Conservation (phyloP, 2,888 invertebrate species). For the Coelinius sp. region DNA sequence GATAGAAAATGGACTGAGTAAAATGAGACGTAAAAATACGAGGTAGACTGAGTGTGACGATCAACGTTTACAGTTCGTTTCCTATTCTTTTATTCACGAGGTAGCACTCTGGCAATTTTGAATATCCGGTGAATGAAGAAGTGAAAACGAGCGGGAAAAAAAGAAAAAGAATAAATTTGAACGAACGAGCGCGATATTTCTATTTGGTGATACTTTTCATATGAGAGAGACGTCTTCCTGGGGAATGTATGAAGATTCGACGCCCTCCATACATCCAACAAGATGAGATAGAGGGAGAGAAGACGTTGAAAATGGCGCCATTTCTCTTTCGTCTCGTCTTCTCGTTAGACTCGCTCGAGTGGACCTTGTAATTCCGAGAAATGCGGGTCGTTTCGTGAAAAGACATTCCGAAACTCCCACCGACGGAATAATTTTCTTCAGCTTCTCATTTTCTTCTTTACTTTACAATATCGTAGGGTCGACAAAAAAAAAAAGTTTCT, state of each 20-base stretch:
- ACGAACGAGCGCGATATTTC: neutral
- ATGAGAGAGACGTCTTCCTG: neutral
- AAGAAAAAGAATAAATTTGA: neutral
- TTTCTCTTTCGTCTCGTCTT: constrained; percentile 20
- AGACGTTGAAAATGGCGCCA: constrained; percentile 14
- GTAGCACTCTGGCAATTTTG: constrained; percentile 13
- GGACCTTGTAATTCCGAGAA: constrained; percentile 34
- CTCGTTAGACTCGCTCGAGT: constrained; percentile 33
- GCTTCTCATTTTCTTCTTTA: constrained; percentile 5
- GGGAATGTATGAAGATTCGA: constrained; percentile 3
- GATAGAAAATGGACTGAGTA: neutral
- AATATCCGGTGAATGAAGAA: neutral
- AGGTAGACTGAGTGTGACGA: neutral
- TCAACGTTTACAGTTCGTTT: constrained; percentile 27
- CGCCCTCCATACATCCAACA: neutral
- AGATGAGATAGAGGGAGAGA: neutral
- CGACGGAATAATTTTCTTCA: constrained; percentile 14
- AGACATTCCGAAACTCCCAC: constrained; percentile 21
- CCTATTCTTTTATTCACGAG: constrained; percentile 33
- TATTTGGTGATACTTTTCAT: neutral
- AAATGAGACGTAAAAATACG: constrained; percentile 11
- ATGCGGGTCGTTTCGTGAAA: constrained; percentile 37
- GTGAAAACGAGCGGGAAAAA: neutral
- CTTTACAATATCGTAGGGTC: constrained; percentile 15
- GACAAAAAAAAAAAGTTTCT: neutral